phyloP scores from a whole-genome alignment of 2,797 vertebrate genomes.

The Sandelia bainsii region DNA sequence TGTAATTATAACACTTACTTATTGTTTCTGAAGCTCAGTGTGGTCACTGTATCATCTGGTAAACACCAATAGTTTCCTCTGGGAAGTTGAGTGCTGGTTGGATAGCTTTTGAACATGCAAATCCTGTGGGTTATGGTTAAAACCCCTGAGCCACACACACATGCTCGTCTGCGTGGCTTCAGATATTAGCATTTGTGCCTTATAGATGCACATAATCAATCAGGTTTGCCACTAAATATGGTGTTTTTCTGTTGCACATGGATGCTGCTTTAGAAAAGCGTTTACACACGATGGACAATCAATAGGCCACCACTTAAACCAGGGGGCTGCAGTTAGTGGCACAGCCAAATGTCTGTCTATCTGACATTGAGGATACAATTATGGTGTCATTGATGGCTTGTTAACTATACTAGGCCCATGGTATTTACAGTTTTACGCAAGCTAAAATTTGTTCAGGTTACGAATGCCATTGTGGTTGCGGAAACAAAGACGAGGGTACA shows the following conservation, averaged over 20 bases:
- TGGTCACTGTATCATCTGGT: neutral
- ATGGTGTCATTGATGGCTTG: constrained; percentile 55
- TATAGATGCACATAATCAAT: constrained; percentile 15
- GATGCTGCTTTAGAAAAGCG: constrained; percentile 32
- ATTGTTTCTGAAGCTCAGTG: neutral
- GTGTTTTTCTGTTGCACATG: constrained; percentile 12
- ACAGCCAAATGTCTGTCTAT: constrained; percentile 31
- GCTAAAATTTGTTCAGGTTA: constrained; percentile 35
- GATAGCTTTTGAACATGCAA: constrained; percentile 22
- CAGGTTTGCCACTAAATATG: constrained; percentile 14
- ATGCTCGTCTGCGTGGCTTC: neutral
- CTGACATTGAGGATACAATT: constrained; percentile 63
- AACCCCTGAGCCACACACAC: constrained; percentile 3
- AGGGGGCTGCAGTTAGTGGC: constrained; percentile 40
- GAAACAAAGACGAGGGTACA: neutral
- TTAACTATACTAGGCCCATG: constrained; percentile 34
- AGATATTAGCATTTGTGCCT: neutral
- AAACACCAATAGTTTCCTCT: neutral
- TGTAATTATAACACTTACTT: neutral
- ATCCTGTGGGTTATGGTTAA: constrained; percentile 31
- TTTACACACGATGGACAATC: constrained; percentile 55
- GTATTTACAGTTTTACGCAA: constrained; percentile 41
- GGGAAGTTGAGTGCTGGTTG: constrained; percentile 2
- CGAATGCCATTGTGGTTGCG: constrained; percentile 24
- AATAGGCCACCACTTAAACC: constrained; percentile 63